phyloP scores from a whole-genome alignment of 2,888 invertebrate species.

The Conomelus anceps region DNA sequence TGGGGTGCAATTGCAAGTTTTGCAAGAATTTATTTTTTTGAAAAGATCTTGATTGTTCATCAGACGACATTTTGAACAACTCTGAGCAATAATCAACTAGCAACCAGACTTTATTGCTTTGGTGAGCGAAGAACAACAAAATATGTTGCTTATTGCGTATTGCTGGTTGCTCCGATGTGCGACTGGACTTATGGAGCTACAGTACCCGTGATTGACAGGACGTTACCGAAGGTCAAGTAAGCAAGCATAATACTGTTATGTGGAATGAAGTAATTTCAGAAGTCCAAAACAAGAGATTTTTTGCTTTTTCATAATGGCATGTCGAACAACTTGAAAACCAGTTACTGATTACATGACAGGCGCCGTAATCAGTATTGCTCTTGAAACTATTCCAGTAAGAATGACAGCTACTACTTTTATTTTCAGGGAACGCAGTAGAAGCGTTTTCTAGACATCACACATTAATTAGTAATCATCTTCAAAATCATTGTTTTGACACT shows the following conservation, averaged over 20 bases:
- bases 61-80: no score
- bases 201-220: no score
- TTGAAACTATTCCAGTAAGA: background rate
- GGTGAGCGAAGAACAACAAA: no score
- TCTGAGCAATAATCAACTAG: no score
- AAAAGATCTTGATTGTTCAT: no score
- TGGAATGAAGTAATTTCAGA: background rate
- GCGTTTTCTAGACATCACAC: background rate
- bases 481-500: background rate
- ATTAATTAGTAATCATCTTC: background rate
- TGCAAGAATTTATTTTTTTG: no score
- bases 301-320: background rate
- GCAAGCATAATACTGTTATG: background rate
- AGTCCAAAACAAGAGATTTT: background rate
- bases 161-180: no score
- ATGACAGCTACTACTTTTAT: background rate
- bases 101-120: no score
- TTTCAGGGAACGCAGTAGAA: background rate
- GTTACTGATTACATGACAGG: background rate
- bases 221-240: no score
- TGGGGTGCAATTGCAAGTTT: no score
- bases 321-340: background rate
- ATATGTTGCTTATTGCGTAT: no score
- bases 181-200: no score
- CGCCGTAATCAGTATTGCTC: background rate